Conservation (phyloP, 1,140 invertebrate genomes). For the Rhizoglyphus robini region DNA sequence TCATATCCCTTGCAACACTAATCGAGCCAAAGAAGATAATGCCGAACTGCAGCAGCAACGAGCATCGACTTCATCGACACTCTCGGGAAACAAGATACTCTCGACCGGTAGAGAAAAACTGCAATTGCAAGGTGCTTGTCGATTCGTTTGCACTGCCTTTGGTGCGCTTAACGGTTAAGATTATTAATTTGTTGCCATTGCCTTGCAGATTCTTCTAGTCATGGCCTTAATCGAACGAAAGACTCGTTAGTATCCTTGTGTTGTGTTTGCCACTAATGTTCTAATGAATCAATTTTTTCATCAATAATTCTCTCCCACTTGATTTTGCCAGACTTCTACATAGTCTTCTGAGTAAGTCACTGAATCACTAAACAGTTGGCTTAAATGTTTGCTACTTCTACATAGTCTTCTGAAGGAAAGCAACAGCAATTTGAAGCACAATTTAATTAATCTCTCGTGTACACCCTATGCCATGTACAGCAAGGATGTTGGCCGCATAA, state of each 20-base stretch:
- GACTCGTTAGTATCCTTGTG: neutral
- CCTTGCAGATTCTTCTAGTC: neutral
- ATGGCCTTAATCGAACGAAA: neutral
- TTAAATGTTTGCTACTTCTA: no score
- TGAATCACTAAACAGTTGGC: no score
- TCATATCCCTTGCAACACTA: neutral
- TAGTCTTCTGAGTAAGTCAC: slow-evolving; percentile 3
- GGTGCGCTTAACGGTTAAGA: no score
- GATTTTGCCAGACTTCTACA: neutral
- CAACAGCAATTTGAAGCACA: neutral
- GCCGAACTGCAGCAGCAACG: neutral
- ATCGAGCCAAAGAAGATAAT: no score
- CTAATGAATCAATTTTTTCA: neutral
- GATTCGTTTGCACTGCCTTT: no score
- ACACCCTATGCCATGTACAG: neutral
- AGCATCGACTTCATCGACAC: neutral
- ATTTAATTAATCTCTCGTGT: slow-evolving; percentile 8
- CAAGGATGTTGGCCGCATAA: neutral
- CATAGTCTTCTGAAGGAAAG: neutral
- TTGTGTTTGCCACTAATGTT: neutral
- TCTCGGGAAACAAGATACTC: no score
- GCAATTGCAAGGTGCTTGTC: no score
- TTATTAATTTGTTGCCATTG: no score
- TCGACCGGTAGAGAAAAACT: no score
- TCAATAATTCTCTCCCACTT: neutral